These are phyloP conservation scores for Diorhabda elongata DNA, from an alignment of 1,140 invertebrate species.

Conservation along the genomic window DNA sequence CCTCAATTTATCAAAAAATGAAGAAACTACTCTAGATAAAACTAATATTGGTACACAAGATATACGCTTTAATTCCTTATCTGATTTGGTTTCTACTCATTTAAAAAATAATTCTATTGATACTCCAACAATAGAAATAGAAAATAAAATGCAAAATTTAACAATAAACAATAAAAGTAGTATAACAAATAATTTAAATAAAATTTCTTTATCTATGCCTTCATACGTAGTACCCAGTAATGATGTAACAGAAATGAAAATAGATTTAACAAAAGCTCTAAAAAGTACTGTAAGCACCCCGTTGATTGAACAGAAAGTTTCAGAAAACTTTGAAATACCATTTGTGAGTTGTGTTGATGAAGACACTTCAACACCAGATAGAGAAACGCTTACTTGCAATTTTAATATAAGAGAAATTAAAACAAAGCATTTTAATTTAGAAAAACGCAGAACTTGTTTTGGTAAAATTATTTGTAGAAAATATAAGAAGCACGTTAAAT, in stretches of 20 bases:
- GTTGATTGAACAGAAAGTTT: conserved; percentile 21
- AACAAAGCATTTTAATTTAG: conserved; percentile 5
- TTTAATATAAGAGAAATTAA: conserved; percentile 38
- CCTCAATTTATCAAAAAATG: not conserved
- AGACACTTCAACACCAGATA: conserved; percentile 13
- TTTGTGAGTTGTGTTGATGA: conserved; percentile 38
- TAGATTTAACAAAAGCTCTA: conserved; percentile 39
- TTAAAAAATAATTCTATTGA: conserved; percentile 26
- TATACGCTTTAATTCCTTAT: conserved; percentile 18
- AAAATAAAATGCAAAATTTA: conserved; percentile 17
- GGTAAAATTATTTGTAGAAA: conserved; percentile 51
- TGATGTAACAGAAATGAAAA: conserved; percentile 12
- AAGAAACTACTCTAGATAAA: conserved; percentile 10
- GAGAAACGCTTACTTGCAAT: conserved; percentile 29
- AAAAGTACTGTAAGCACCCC: conserved; percentile 27
- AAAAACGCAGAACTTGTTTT: conserved; percentile 46
- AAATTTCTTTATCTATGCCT: not conserved
- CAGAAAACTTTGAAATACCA: conserved; percentile 34
- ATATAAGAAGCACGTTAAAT: conserved; percentile 27
- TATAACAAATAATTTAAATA: not conserved
- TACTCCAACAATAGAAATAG: not conserved
- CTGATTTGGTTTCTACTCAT: conserved; percentile 31
- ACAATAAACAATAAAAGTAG: conserved; percentile 8
- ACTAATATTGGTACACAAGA: not conserved
- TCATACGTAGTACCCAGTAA: not conserved